Percentiles rank a stretch among this genome's conserved stretches.
Evolutionary conservation across 2,797 vertebrate genomes (phyloP).

Genomic region (Siniperca scherzeri): DNA sequence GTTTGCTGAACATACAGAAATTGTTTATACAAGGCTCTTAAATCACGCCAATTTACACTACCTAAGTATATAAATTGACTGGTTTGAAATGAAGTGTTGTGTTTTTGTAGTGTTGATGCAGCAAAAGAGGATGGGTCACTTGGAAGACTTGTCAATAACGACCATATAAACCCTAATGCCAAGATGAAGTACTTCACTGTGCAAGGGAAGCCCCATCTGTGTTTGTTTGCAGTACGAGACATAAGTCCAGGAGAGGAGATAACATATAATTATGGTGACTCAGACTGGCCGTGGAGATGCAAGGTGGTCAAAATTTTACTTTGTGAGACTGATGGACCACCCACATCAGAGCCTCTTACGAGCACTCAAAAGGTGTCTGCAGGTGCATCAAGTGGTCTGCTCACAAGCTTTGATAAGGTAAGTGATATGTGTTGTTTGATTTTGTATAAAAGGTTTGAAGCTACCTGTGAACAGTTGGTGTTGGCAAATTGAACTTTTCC

Average conservation of each 20-base stretch:
- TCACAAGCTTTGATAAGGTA: no score
- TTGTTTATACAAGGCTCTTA: no score
- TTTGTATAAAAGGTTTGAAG: no score
- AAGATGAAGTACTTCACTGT: conserved; percentile 28
- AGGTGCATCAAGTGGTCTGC: not conserved
- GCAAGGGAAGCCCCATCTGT: conserved; percentile 33
- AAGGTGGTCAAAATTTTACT: not conserved
- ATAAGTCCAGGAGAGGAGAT: conserved; percentile 37
- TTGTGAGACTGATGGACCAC: not conserved
- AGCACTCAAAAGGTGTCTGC: no score
- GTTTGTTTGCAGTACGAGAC: conserved; percentile 30
- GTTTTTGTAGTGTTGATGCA: conserved; percentile 30
- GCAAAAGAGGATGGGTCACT: conserved; percentile 42
- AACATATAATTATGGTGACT: conserved; percentile 41
- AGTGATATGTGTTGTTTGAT: no score
- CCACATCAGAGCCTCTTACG: no score
- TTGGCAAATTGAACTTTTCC: no score
- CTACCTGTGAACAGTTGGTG: no score
- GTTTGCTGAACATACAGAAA: no score
- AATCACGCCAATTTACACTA: not conserved
- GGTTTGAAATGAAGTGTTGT: not conserved
- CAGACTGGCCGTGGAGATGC: conserved; percentile 47
- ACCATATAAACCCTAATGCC: conserved; percentile 32
- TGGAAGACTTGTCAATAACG: conserved; percentile 38
- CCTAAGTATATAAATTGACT: not conserved